Evolutionary conservation across 2,113 vertebrate species (phyloP), one percentile per base, ranked within the genome.

Genomic region (Passer domesticus): DNA sequence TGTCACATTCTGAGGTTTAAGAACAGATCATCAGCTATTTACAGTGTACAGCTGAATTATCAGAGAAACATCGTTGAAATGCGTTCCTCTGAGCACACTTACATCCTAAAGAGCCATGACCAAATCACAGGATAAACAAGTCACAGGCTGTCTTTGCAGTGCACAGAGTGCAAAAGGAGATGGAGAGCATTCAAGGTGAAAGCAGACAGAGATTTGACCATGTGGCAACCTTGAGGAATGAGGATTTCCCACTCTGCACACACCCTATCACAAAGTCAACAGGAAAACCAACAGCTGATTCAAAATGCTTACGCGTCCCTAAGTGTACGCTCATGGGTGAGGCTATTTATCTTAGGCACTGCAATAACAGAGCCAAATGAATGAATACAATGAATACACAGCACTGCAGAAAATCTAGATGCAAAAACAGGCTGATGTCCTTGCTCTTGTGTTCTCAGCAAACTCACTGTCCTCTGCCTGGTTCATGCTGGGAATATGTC

Each of bases 11-110:
- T 21, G 88, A 95, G 75, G 91, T 95, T 83, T 90, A 97, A 95
- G 89, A 94, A 91, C 33, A 90, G 33, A 95, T 83, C 90, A 79
- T 83, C 85, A 89, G 75, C 80, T 83, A 85, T 94, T 94, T 92
- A 66, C 49, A 43, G 58, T 6, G 64, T 55, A 46, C 72, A 52
- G 89, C 81, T 90, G 88, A 92, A 95, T 95, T 94, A 92, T 74
- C 94, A 95, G 95, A 95, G 94, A 95, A 97, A 96, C 80, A 16
- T 0, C n/a, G 82, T 56, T 94, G 90, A 96, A 97, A 96, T 90
- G 75, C 2, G 7, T 95, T 96, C 90, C 92, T 87, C 83, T 92
- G 60, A 90, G 94, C 81, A 41, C 93, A 96, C 94, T 94, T 91
- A 92, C 95, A 90, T 87, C 91, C 93, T 77, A 82, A 87, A 93